These are phyloP conservation scores for Calephelis nemesis DNA, from an alignment of 1,140 invertebrate species.

Conservation along the genomic window DNA sequence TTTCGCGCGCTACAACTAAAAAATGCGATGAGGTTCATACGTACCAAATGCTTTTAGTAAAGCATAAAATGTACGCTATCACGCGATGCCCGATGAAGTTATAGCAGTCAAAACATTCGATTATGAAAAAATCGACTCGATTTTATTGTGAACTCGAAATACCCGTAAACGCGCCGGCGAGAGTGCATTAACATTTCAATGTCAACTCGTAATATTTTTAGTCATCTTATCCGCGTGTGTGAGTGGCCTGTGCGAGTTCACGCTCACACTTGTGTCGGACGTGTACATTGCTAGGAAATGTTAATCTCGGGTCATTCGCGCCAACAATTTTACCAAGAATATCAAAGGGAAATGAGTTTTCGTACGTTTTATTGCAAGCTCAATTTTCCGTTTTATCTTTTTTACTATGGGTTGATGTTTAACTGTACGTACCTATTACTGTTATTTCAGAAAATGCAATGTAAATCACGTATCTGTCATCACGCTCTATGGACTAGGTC, in stretches of 20 bases:
- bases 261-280: constrained; percentile 22
- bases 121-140: constrained; percentile 47
- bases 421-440: not conserved
- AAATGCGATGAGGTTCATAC: constrained; percentile 7
- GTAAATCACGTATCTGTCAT: constrained; percentile 18
- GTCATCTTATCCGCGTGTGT: constrained; percentile 56
- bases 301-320: constrained; percentile 58
- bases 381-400: constrained; percentile 27
- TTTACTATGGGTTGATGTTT: constrained; percentile 10
- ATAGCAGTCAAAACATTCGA: constrained; percentile 61
- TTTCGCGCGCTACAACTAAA: constrained; percentile 15
- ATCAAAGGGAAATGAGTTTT: constrained; percentile 46
- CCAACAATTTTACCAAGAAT: constrained; percentile 41
- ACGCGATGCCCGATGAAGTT: constrained; percentile 45
- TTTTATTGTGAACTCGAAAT: constrained; percentile 51
- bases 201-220: constrained; percentile 77
- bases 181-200: constrained; percentile 78
- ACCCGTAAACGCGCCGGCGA: constrained; percentile 57
- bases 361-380: constrained; percentile 30
- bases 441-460: constrained; percentile 20
- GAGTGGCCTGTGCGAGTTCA: constrained; percentile 45
- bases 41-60: constrained; percentile 40
- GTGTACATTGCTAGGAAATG: constrained; percentile 59
- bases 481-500: constrained; percentile 29
- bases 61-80: constrained; percentile 42